Evolutionary conservation across 2,113 vertebrate species (phyloP).

Genomic region (Hippoglossus stenolepis): DNA sequence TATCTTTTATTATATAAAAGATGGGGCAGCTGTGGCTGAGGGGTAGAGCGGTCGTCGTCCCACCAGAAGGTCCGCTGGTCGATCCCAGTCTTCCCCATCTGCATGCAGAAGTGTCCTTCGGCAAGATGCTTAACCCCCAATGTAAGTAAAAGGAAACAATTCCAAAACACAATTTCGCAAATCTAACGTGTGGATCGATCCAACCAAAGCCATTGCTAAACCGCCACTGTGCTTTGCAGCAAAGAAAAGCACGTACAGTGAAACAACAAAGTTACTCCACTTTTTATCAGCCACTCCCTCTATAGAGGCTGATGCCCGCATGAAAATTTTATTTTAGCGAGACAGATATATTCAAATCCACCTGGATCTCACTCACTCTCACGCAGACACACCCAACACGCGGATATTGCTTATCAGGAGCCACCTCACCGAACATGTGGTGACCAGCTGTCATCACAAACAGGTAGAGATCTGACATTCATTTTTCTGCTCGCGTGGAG

Average conservation of each 20-base stretch:
- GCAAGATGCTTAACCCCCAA: too few species aligned
- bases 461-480: conserved; percentile 21
- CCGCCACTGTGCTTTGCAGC: not conserved
- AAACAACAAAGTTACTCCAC: not conserved
- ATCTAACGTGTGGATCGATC: not conserved
- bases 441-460: conserved; percentile 27
- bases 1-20: not conserved
- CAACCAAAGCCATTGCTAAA: not conserved
- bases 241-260: not conserved
- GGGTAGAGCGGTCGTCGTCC: too few species aligned
- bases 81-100: too few species aligned
- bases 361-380: not conserved
- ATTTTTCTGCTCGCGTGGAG: not conserved
- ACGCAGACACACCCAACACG: not conserved
- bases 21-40: too few species aligned
- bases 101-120: too few species aligned
- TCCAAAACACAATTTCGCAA: not conserved
- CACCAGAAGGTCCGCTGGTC: too few species aligned
- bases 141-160: not conserved
- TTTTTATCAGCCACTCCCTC: not conserved
- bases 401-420: conserved; percentile 20
- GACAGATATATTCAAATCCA: not conserved
- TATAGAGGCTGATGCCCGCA: not conserved
- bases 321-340: not conserved
- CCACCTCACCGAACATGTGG: conserved; percentile 6